Percentiles rank a stretch among this genome's conserved stretches.
These are phyloP conservation scores for Himantopus leucocephalus DNA, from an alignment of 2,113 vertebrate species.

Conservation along the genomic window DNA sequence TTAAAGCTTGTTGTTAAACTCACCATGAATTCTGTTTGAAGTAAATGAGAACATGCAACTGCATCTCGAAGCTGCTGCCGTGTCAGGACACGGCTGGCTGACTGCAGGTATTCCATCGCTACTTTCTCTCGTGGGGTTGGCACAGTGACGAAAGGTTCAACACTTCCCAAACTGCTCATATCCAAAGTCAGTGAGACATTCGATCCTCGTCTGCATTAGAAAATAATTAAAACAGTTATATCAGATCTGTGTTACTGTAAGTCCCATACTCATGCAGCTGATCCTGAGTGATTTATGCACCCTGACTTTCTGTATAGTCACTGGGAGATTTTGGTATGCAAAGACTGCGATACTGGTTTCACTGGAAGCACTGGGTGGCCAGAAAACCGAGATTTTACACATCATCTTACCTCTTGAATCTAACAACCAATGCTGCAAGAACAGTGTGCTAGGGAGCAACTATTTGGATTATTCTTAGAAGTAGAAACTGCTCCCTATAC, in stretches of 20 bases:
- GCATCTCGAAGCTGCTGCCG: conserved; percentile 82
- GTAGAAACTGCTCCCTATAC: neutral
- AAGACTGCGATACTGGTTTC: neutral
- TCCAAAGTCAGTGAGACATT: conserved; percentile 95
- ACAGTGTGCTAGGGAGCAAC: neutral
- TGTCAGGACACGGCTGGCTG: conserved; percentile 82
- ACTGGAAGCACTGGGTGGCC: neutral
- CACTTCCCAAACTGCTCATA: conserved; percentile 86
- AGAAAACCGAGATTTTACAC: neutral
- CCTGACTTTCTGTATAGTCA: neutral
- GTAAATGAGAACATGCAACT: conserved; percentile 81
- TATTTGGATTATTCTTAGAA: neutral
- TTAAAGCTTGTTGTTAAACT: neutral
- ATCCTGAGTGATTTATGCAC: neutral
- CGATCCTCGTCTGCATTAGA: conserved; percentile 84
- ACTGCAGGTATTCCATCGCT: conserved; percentile 87
- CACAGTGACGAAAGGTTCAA: conserved; percentile 84
- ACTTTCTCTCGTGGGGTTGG: conserved; percentile 88
- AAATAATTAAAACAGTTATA: conserved; percentile 4
- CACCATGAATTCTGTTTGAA: conserved; percentile 94
- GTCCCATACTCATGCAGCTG: neutral
- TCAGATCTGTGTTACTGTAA: neutral
- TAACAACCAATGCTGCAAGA: neutral
- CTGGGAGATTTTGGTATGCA: neutral
- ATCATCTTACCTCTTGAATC: neutral